Percentiles rank a stretch among this genome's conserved stretches.
Evolutionary conservation across 1,140 invertebrate species (phyloP).

Genomic region (Cecropterus lyciades): DNA sequence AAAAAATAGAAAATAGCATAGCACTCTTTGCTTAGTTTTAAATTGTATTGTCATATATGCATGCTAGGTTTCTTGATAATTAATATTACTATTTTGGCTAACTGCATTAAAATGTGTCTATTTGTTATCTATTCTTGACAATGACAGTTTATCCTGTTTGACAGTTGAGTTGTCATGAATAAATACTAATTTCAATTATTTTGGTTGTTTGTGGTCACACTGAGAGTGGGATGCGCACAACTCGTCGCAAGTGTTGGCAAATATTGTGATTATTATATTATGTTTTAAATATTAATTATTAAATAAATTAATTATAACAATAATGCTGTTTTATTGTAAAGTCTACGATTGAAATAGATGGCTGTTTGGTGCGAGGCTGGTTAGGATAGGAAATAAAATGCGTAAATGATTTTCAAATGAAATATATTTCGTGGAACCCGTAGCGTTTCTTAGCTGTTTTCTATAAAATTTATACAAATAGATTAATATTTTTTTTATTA

Average conservation of each 20-base stretch:
- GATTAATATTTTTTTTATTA: slow-evolving; percentile 65
- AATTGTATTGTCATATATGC: no score
- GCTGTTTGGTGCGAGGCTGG: no score
- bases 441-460: slow-evolving; percentile 82
- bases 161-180: no score
- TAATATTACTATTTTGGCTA: no score
- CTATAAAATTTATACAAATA: slow-evolving; percentile 81
- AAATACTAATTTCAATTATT: not conserved
- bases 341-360: no score
- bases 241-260: not conserved
- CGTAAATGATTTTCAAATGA: slow-evolving; percentile 66
- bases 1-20: no score
- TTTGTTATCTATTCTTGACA: no score
- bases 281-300: slow-evolving; percentile 39
- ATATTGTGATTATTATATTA: slow-evolving; percentile 25
- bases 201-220: slow-evolving; percentile 11
- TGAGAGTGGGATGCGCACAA: slow-evolving; percentile 7
- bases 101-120: no score
- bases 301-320: slow-evolving; percentile 34
- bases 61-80: no score
- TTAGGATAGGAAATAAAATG: slow-evolving; percentile 52
- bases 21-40: no score
- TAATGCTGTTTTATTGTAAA: not conserved
- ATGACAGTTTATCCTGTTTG: no score
- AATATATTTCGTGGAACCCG: slow-evolving; percentile 83